These are phyloP conservation scores for Nesidiocoris tenuis DNA, from an alignment of 2,888 invertebrate genomes.

Conservation along the genomic window DNA sequence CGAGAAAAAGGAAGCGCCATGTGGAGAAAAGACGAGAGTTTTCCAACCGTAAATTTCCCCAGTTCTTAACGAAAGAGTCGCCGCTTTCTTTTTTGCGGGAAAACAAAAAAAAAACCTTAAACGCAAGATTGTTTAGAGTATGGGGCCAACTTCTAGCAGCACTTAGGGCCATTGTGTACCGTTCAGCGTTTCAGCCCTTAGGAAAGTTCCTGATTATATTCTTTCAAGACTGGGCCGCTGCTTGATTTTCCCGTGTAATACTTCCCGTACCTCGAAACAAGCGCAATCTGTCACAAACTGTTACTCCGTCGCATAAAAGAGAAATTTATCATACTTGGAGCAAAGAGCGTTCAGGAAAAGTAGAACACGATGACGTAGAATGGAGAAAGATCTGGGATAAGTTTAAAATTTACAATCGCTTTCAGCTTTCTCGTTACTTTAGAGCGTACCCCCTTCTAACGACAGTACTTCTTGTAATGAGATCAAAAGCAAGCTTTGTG, in stretches of 20 bases:
- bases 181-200: neutral
- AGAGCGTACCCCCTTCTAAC: neutral
- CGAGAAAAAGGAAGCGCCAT: neutral
- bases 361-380: too few relatives aligned
- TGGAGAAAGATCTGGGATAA: neutral
- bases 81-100: neutral
- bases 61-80: neutral
- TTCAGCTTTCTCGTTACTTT: neutral
- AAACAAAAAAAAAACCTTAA: neutral
- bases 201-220: neutral
- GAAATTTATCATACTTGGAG: slow-evolving; percentile 24
- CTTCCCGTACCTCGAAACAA: slow-evolving; percentile 11
- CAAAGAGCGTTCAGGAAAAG: neutral
- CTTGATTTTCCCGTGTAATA: neutral
- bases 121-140: neutral
- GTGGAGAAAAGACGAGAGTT: neutral
- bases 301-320: slow-evolving; percentile 15
- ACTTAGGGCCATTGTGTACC: neutral
- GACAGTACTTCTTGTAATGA: neutral
- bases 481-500: too few relatives aligned
- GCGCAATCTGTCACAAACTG: slow-evolving; percentile 36
- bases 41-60: neutral
- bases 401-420: neutral
- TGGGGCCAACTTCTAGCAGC: neutral
- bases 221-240: neutral